Evolutionary conservation across 2,888 invertebrate species (phyloP).

Genomic region (Meghimatium bilineatum): DNA sequence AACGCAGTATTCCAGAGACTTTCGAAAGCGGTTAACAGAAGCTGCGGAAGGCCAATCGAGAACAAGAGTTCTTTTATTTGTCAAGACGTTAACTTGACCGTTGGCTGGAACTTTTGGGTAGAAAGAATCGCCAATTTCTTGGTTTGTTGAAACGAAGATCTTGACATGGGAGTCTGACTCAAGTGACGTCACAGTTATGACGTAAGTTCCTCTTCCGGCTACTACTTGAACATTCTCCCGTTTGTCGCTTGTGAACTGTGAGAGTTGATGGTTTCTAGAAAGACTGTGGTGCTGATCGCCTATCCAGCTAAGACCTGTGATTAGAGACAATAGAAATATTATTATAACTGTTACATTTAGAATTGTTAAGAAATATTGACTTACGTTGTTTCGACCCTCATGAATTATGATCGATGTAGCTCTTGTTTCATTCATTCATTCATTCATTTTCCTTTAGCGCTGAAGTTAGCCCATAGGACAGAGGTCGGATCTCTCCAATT

Average conservation of each 20-base stretch:
- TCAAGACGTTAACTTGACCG: conserved; percentile 53
- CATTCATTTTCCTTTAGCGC: too few species aligned
- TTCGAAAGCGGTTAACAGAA: conserved; percentile 21
- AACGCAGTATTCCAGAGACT: conserved; percentile 78
- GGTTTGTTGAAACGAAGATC: conserved; percentile 65
- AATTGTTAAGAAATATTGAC: too few species aligned
- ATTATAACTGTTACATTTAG: too few species aligned
- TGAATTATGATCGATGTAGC: too few species aligned
- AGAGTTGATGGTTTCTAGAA: conserved; percentile 26
- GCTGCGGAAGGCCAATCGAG: conserved; percentile 44
- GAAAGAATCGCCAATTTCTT: conserved; percentile 54
- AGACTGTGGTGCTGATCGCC: conserved; percentile 29
- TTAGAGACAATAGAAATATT: neutral
- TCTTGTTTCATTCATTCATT: too few species aligned
- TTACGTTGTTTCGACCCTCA: too few species aligned
- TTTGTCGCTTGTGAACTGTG: conserved; percentile 46
- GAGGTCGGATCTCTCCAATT: too few species aligned
- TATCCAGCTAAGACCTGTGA: neutral
- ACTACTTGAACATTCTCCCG: conserved; percentile 30
- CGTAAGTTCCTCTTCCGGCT: conserved; percentile 61
- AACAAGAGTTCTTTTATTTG: conserved; percentile 32
- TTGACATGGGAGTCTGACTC: conserved; percentile 68
- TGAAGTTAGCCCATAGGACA: too few species aligned
- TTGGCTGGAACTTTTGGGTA: conserved; percentile 61
- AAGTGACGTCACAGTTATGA: conserved; percentile 63